These are phyloP conservation scores for Coregonus clupeaformis DNA, from an alignment of 2,113 vertebrate species.

Conservation along the genomic window DNA sequence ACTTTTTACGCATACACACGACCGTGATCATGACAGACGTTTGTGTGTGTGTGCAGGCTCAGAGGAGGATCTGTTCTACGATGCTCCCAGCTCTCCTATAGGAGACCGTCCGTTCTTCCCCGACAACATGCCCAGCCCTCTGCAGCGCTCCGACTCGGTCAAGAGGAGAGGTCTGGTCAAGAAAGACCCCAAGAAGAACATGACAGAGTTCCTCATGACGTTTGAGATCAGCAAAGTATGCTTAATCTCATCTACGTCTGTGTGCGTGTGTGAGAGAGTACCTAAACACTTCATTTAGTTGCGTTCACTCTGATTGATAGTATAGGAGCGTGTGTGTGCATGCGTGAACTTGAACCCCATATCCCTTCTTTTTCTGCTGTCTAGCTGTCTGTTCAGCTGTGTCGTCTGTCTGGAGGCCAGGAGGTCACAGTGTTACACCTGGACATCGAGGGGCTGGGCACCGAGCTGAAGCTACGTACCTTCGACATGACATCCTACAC, in stretches of 20 bases:
- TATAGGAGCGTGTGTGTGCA: not conserved
- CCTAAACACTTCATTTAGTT: not conserved
- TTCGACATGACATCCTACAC: slow-evolving; percentile 88
- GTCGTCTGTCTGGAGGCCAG: slow-evolving; percentile 69
- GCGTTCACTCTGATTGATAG: not conserved
- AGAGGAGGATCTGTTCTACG: slow-evolving; percentile 91
- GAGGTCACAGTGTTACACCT: slow-evolving; percentile 85
- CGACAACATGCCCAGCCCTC: slow-evolving; percentile 53
- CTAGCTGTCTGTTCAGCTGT: slow-evolving; percentile 88
- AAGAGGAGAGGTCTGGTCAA: slow-evolving; percentile 68
- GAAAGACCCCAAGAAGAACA: slow-evolving; percentile 83
- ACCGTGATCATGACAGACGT: not conserved
- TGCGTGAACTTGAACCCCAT: not conserved
- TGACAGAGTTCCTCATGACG: slow-evolving; percentile 81
- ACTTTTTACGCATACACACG: not conserved
- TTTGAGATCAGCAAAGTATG: slow-evolving; percentile 93
- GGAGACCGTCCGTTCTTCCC: slow-evolving; percentile 80
- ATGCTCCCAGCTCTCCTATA: slow-evolving; percentile 88
- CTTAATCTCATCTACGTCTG: not conserved
- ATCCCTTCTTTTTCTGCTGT: slow-evolving; percentile 7
- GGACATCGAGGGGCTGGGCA: slow-evolving; percentile 85
- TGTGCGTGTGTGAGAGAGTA: not conserved
- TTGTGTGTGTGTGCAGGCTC: slow-evolving; percentile 67
- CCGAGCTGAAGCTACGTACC: slow-evolving; percentile 84
- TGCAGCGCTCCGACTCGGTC: slow-evolving; percentile 48